These are phyloP conservation scores for Mormyrops attenuatus DNA, from an alignment of 2,797 vertebrate genomes.

Conservation along the genomic window DNA sequence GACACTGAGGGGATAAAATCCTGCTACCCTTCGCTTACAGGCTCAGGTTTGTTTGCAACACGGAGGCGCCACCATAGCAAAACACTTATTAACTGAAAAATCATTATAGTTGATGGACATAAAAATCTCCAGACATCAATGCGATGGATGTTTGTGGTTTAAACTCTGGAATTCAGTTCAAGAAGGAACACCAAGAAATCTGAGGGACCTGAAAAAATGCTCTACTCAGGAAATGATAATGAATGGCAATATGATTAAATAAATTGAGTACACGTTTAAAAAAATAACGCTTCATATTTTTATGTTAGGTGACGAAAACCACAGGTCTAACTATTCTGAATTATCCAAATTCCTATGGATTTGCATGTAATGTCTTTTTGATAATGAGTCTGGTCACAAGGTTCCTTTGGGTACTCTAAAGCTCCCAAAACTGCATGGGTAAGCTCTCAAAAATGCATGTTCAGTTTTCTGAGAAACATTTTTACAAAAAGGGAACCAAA, in stretches of 20 bases:
- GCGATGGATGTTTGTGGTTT: not conserved
- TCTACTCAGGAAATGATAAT: not conserved
- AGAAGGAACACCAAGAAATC: not conserved
- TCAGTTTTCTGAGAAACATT: not conserved
- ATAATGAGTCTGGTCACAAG: not conserved
- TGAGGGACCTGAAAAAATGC: not conserved
- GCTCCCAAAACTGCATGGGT: not conserved
- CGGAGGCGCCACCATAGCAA: not conserved
- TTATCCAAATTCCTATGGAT: not conserved
- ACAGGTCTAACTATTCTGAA: not conserved
- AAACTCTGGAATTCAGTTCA: not conserved
- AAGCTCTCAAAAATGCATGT: not conserved
- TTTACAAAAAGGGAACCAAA: not conserved
- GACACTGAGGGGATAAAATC: not conserved
- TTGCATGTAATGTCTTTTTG: not conserved
- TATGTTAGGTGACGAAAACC: not conserved
- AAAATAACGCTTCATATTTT: not conserved
- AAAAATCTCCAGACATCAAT: not conserved
- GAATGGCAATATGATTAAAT: not conserved
- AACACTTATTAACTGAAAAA: not conserved
- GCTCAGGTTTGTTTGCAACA: not conserved
- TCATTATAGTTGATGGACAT: not conserved
- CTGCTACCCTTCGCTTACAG: not conserved
- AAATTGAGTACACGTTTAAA: not conserved
- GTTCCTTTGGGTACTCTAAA: not conserved